Base-by-base conservation (phyloP, 2,113 vertebrate genomes). In the Gymnobelideus leadbeateri region DNA sequence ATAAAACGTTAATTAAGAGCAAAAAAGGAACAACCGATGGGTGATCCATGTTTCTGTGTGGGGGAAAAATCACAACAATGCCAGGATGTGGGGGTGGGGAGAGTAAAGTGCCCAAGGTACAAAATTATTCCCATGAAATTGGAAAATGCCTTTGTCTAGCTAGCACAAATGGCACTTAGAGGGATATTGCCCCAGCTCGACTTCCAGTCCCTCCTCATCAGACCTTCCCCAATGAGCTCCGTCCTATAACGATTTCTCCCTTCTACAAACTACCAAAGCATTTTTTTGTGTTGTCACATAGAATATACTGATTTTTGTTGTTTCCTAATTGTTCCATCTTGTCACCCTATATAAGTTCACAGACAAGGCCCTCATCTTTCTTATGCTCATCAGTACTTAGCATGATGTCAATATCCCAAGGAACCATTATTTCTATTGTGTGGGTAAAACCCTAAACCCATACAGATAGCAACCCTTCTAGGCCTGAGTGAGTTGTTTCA, bases 1-100 rank as follows among this genome's bases (percentile, higher is more conserved):
- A 49, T 19, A 14, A 49, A 93, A 89, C 0, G 0, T 93, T 92
- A 95, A 95, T 95, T 96, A 92, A 94, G 77, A 92, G 61, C 9
- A 89, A 92, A 89, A 51, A 93, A 89, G 92, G 37, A 53, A 51
- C 16, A 25, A 89, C 1, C 10, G 43, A 51, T 84, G 55, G 57
- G 43, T 16, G n/a, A 55, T 25, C 8, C 28, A 3, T 4, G 23
- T 23, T 37, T 53, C 23, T 47, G 12, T 0, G 14, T 23, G 12
- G 52, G 46, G 16, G 47, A 43, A n/a, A 77, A 57, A 57, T 23
- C 19, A n/a, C 24, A 49, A 31, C 57, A 28, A n/a, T 19, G 4
- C 28, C n/a, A 84, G 68, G 68, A 43, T 8, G 2, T 84, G 37
- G 68, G 68, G 11, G 37, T 23, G 19, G 90, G 51, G 16, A 49